phyloP scores from a whole-genome alignment of 2,888 invertebrate species.

The Apotomis betuletana region DNA sequence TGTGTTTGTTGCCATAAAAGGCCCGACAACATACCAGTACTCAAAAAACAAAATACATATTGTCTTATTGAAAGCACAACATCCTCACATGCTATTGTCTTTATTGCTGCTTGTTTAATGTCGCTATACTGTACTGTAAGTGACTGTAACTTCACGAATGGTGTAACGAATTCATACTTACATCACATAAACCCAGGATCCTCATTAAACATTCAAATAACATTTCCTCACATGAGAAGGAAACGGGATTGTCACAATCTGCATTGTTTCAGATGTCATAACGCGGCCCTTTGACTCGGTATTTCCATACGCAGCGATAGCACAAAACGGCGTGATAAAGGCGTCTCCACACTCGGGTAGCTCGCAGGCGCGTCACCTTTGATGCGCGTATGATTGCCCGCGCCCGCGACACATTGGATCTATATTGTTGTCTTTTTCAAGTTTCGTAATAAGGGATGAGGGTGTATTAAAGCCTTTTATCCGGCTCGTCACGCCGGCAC shows the following conservation, averaged over 20 bases:
- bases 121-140: slow-evolving; percentile 6
- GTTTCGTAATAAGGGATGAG: slow-evolving; percentile 84
- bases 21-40: not conserved
- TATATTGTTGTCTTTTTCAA: slow-evolving; percentile 84
- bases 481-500: slow-evolving; percentile 81
- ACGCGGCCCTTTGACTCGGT: slow-evolving; percentile 79
- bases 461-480: slow-evolving; percentile 84
- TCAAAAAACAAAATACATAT: not conserved
- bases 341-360: slow-evolving; percentile 78
- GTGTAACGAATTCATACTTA: slow-evolving; percentile 53
- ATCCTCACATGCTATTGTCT: not conserved
- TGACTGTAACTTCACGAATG: slow-evolving; percentile 3
- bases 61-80: not conserved
- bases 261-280: slow-evolving; percentile 82
- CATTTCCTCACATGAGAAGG: slow-evolving; percentile 76
- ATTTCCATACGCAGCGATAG: slow-evolving; percentile 68
- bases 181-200: slow-evolving; percentile 63
- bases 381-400: slow-evolving; percentile 83
- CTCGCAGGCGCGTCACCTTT: slow-evolving; percentile 76
- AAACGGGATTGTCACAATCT: slow-evolving; percentile 80
- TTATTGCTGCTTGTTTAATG: not conserved
- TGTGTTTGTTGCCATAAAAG: too few species aligned
- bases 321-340: slow-evolving; percentile 75
- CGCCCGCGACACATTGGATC: slow-evolving; percentile 83
- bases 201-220: slow-evolving; percentile 80